Evolutionary conservation across 2,888 invertebrate species (phyloP).

Genomic region (Drosophila gaucha): DNA sequence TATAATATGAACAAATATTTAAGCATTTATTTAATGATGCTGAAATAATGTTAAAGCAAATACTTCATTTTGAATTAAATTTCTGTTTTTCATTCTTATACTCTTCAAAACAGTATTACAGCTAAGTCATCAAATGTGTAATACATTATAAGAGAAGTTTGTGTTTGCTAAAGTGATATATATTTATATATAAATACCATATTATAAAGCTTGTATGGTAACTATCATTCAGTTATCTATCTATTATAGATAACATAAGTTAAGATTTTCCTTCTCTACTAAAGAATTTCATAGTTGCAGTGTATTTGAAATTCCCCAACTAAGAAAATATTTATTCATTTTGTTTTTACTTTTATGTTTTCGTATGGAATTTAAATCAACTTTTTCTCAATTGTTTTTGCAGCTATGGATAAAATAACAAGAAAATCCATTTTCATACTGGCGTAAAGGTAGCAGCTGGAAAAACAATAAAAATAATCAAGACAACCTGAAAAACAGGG

Average conservation of each 20-base stretch:
- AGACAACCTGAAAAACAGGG: constrained; percentile 14
- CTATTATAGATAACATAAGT: no score
- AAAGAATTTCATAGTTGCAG: not conserved
- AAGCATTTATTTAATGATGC: not conserved
- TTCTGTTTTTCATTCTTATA: not conserved
- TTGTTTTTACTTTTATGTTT: constrained; percentile 1
- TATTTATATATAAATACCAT: no score
- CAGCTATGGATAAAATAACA: constrained; percentile 61
- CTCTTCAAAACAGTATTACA: not conserved
- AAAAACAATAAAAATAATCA: constrained; percentile 27
- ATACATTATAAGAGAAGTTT: no score
- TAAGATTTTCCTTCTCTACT: no score
- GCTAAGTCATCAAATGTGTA: no score
- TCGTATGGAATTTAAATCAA: constrained; percentile 7
- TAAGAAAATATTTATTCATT: not conserved
- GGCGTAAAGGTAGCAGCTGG: constrained; percentile 13
- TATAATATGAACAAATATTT: not conserved
- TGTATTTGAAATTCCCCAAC: not conserved
- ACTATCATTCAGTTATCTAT: no score
- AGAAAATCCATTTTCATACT: constrained; percentile 5
- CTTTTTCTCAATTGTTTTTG: constrained; percentile 11
- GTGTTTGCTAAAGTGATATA: no score
- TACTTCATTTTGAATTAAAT: not conserved
- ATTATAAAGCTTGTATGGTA: no score
- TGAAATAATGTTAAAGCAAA: constrained; percentile 1